These are phyloP conservation scores for Megalonaias nervosa DNA, from an alignment of 1,140 invertebrate genomes.

Conservation along the genomic window DNA sequence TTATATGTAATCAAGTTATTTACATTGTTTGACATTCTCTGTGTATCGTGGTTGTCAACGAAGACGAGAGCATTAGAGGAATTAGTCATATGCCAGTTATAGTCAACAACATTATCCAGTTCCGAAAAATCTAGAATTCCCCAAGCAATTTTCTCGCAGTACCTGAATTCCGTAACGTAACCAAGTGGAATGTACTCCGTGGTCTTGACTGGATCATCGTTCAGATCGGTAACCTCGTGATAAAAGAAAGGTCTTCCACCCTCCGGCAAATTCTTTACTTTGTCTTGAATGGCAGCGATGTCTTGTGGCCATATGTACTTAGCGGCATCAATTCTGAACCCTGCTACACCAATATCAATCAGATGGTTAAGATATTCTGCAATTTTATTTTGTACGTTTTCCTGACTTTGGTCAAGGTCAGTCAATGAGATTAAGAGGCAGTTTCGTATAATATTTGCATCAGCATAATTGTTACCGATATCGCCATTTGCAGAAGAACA, in stretches of 20 bases:
- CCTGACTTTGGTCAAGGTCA: constrained; percentile 79
- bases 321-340: constrained; percentile 68
- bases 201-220: constrained; percentile 78
- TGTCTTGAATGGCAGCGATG: constrained; percentile 60
- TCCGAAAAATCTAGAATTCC: constrained; percentile 12
- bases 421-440: constrained; percentile 81
- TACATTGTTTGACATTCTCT: constrained; percentile 53
- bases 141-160: constrained; percentile 42
- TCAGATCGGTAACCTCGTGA: constrained; percentile 86
- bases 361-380: constrained; percentile 75
- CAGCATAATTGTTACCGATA: constrained; percentile 57
- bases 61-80: constrained; percentile 67
- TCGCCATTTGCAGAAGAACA: constrained; percentile 71
- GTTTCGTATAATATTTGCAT: constrained; percentile 73
- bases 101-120: constrained; percentile 10
- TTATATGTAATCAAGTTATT: constrained; percentile 77
- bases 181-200: constrained; percentile 70
- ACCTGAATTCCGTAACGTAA: constrained; percentile 83
- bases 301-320: constrained; percentile 61
- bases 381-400: constrained; percentile 80
- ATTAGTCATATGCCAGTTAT: constrained; percentile 60
- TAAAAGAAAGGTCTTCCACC: constrained; percentile 73
- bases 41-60: constrained; percentile 72
- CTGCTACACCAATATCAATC: constrained; percentile 84
- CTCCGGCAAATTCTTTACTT: constrained; percentile 67